Conservation (phyloP, 2,888 invertebrate genomes). For the Drosophila nr. fundita region DNA sequence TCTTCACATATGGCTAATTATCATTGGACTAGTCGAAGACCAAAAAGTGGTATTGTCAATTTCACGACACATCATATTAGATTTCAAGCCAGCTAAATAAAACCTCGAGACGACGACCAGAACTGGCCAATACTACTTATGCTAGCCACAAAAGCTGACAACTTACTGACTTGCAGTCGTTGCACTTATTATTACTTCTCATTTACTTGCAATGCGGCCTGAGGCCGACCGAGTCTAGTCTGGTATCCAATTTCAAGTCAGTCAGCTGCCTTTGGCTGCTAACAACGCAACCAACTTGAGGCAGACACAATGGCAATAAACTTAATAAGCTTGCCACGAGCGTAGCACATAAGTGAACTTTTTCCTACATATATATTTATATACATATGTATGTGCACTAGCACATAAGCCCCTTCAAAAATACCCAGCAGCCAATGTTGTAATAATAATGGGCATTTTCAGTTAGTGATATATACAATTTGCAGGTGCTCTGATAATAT, state of each 20-base stretch:
- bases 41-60: slow-evolving; percentile 4
- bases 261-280: slow-evolving; percentile 23
- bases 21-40: not conserved
- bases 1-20: not conserved
- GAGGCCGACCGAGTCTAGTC: slow-evolving; percentile 13
- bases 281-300: slow-evolving; percentile 35
- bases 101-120: slow-evolving; percentile 2
- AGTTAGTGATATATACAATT: not conserved
- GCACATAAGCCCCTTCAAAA: slow-evolving; percentile 8
- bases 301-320: slow-evolving; percentile 53
- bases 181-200: slow-evolving; percentile 37
- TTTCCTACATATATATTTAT: not conserved
- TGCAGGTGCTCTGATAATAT: not conserved
- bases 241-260: slow-evolving; percentile 59
- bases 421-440: slow-evolving; percentile 2
- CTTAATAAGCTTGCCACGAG: slow-evolving; percentile 53
- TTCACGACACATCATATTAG: slow-evolving; percentile 23
- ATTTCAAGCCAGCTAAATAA: slow-evolving; percentile 25
- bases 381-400: not conserved
- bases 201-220: slow-evolving; percentile 25
- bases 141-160: slow-evolving; percentile 31
- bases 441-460: slow-evolving; percentile 2
- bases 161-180: slow-evolving; percentile 17
- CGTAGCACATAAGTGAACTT: slow-evolving; percentile 24
- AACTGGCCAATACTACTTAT: slow-evolving; percentile 12